Conservation (phyloP, 2,113 vertebrate genomes). For the Oncorhynchus nerka region DNA sequence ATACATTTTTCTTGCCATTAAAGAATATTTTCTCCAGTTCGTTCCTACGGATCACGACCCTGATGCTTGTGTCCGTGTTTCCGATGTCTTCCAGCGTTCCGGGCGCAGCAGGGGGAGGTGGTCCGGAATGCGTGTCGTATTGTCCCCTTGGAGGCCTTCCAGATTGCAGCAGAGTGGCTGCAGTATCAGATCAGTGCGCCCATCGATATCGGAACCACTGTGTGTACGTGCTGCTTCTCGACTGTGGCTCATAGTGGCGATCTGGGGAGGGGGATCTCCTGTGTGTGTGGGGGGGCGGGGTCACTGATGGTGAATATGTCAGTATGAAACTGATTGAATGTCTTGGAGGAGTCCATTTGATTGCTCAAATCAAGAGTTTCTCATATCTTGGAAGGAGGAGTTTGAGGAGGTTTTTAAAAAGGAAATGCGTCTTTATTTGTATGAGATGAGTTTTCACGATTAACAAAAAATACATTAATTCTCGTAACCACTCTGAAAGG, state of each 20-base stretch:
- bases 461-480: too few relatives aligned
- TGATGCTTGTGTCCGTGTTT: neutral
- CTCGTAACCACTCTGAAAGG: neutral
- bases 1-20: too few relatives aligned
- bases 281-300: neutral
- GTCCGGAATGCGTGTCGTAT: slow-evolving; percentile 86
- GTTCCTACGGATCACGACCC: too few relatives aligned
- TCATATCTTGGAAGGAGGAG: neutral
- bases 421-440: neutral
- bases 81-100: slow-evolving; percentile 76
- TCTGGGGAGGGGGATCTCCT: neutral
- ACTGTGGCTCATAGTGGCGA: too few relatives aligned
- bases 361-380: neutral
- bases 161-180: slow-evolving; percentile 88
- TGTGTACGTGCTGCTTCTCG: slow-evolving; percentile 73
- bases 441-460: neutral
- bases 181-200: slow-evolving; percentile 82
- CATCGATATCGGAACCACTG: slow-evolving; percentile 75
- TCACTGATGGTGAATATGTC: too few relatives aligned
- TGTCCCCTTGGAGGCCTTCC: slow-evolving; percentile 87
- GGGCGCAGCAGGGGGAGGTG: slow-evolving; percentile 87
- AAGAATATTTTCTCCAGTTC: too few relatives aligned
- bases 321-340: neutral
- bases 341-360: neutral
- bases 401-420: neutral